These are phyloP conservation scores for Torymus texanus DNA, from an alignment of 2,888 invertebrate genomes.

Conservation along the genomic window DNA sequence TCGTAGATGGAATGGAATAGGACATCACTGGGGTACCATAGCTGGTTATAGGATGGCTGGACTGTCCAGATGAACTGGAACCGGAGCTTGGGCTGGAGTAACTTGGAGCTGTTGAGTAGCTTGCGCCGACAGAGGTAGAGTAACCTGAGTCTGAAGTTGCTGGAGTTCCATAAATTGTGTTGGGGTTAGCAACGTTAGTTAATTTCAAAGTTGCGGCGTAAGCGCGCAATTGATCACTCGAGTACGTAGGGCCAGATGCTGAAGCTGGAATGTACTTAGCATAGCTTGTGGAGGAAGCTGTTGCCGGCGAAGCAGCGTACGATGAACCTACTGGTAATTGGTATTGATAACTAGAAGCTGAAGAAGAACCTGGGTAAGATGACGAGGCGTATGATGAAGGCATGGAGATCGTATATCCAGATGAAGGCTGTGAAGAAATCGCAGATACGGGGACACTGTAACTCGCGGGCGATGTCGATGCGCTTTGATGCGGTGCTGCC, in stretches of 20 bases:
- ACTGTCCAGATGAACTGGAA: conserved; percentile 16
- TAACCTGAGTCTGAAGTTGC: conserved; percentile 38
- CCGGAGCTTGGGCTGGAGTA: conserved; percentile 38
- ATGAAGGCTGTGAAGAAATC: conserved; percentile 57
- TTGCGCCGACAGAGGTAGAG: conserved; percentile 46
- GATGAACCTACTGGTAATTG: conserved; percentile 59
- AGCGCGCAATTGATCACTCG: neutral
- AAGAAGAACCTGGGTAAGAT: conserved; percentile 60
- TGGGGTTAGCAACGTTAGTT: conserved; percentile 51
- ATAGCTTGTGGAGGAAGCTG: conserved; percentile 53
- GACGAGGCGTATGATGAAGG: conserved; percentile 54
- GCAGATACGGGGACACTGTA: conserved; percentile 60
- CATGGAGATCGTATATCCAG: conserved; percentile 48
- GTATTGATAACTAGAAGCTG: conserved; percentile 66
- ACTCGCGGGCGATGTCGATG: conserved; percentile 53
- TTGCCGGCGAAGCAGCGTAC: conserved; percentile 54
- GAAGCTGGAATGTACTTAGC: conserved; percentile 64
- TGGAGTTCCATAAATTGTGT: conserved; percentile 48
- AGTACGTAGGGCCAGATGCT: conserved; percentile 62
- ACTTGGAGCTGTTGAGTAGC: conserved; percentile 28
- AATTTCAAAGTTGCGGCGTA: conserved; percentile 20
- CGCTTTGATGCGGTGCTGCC: conserved; percentile 48
- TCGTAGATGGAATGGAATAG: conserved; percentile 51
- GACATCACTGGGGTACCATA: conserved; percentile 50
- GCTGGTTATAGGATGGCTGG: conserved; percentile 42